Base-by-base conservation (phyloP, 2,888 invertebrate species). In the Anarsia innoxiella region DNA sequence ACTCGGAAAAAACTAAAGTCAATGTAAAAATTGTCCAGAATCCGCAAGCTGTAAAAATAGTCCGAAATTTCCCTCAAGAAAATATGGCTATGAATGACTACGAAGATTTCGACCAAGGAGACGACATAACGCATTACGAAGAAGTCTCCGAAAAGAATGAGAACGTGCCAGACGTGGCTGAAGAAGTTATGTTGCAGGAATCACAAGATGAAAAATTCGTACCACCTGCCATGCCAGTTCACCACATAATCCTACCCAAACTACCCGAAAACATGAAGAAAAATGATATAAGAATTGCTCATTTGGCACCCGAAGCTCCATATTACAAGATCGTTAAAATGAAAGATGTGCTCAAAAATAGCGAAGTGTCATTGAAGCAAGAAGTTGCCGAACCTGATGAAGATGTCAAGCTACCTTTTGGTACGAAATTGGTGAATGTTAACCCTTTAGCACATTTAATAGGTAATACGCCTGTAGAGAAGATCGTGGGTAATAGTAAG, bases 391-490 rank as follows among this genome's bases (percentile, higher is more conserved):
- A n/a, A 12, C 3, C 6, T 10, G 27, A 12, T 0, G 16, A 42
- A 1, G 45, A 51, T 3, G 39, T 69, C 0, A 59, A 3, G 4
- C 36, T 83, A 1, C 65, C 78, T 0, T 64, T 70, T 15, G 82
- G 80, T 0, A 70, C 68, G 0, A 75, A 71, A 29, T 45, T 82
- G 1, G 67, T 84, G 0, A 67, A 59, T 0, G 70, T 72, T 0
- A 82, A 83, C 32, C 83, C 82, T 0, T 41, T 79, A n/a, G 73
- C 77, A 0, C 83, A 83, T 48, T 48, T 83, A 0, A 27, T 83
- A 0, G 66, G 66, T 0, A 51, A 63, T 2, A 65, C 46, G 1
- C 37, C 55, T 0, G 44, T 76, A 0, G 56, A 69, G 0, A 49
- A 66, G 4, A 44, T 71, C 0, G 1, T 68, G 0, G 46, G 58